Conservation (phyloP, 2,888 invertebrate genomes). For the Platycheirus rosarum region DNA sequence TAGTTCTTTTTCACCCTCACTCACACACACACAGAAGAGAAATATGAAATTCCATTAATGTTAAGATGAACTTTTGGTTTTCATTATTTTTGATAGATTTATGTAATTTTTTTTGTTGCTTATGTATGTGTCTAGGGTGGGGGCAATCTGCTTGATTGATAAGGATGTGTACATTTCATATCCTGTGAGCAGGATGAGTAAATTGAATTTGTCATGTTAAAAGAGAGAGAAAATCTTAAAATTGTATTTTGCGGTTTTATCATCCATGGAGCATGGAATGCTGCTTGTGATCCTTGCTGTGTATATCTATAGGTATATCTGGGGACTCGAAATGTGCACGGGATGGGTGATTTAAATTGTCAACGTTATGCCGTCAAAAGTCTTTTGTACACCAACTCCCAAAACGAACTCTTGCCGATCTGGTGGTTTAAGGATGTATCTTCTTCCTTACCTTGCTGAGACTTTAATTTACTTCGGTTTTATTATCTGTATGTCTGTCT, state of each 20-base stretch:
- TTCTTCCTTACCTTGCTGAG: slow-evolving; percentile 5
- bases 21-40: neutral
- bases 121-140: slow-evolving; percentile 3
- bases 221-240: slow-evolving; percentile 69
- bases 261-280: slow-evolving; percentile 9
- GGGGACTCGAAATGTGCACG: slow-evolving; percentile 21
- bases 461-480: slow-evolving; percentile 67
- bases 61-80: slow-evolving; percentile 54
- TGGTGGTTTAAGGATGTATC: slow-evolving; percentile 34
- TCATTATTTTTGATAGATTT: slow-evolving; percentile 42
- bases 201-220: slow-evolving; percentile 78
- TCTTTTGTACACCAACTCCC: slow-evolving; percentile 4
- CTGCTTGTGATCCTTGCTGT: slow-evolving; percentile 35
- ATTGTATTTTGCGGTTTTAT: slow-evolving; percentile 71
- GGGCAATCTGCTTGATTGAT: slow-evolving; percentile 69
- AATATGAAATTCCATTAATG: slow-evolving; percentile 54
- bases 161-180: slow-evolving; percentile 37
- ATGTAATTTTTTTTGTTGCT: slow-evolving; percentile 9
- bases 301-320: neutral
- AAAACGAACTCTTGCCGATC: slow-evolving; percentile 2
- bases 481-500: slow-evolving; percentile 51
- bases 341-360: slow-evolving; percentile 45
- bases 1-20: neutral
- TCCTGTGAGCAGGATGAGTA: slow-evolving; percentile 38
- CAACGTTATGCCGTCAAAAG: slow-evolving; percentile 37